These are phyloP conservation scores for Pachycephala philippinensis DNA, from an alignment of 2,113 vertebrate species.

Conservation along the genomic window DNA sequence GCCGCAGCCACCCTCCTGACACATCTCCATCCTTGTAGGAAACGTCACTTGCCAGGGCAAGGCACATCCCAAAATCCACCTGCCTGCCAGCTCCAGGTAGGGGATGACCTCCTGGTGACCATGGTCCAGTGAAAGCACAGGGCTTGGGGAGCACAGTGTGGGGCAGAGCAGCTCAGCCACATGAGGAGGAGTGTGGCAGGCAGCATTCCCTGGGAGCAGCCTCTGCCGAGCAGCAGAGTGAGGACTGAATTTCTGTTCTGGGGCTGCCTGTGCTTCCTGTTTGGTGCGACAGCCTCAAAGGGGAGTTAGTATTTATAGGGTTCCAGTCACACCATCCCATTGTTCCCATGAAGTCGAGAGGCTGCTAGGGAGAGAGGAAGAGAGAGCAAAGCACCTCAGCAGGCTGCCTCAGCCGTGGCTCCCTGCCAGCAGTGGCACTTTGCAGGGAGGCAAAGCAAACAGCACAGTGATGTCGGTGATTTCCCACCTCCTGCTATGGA, in stretches of 20 bases:
- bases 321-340: neutral
- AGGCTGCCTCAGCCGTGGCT: neutral
- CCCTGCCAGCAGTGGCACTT: neutral
- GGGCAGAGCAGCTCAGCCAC: neutral
- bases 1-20: neutral
- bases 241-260: neutral
- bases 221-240: neutral
- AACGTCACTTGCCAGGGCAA: neutral
- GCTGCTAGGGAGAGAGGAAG: neutral
- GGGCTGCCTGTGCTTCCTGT: neutral
- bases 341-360: neutral
- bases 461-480: rapidly evolving
- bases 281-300: neutral
- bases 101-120: rapidly evolving
- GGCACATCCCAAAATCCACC: neutral
- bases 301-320: neutral
- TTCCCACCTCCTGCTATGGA: neutral
- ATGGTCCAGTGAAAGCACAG: rapidly evolving
- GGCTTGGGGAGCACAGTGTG: neutral
- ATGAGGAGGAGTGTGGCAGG: rapidly evolving
- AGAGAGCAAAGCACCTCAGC: neutral
- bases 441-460: neutral
- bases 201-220: neutral
- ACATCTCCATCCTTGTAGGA: rapidly evolving
- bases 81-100: neutral